Evolutionary conservation across 1,140 invertebrate species (phyloP), one percentile per base, ranked within the genome.

Genomic region (Drosophila triauraria): DNA sequence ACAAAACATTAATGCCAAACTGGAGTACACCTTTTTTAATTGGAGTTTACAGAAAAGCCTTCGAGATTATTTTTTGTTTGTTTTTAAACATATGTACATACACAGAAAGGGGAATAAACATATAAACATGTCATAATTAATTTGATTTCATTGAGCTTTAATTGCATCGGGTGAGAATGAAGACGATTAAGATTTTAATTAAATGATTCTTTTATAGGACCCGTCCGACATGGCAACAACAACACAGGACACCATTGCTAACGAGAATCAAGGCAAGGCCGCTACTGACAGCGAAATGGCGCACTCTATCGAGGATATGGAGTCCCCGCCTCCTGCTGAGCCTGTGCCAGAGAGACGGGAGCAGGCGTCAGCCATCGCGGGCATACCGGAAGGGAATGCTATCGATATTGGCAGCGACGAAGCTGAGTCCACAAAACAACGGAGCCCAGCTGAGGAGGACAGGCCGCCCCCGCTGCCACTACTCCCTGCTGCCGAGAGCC

Each of bases 171-270:
- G 30, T 17, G 7, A 20, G 62, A 68, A 53, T 43, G 13, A 62
- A 59, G 54, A 69, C 67, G 57, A 64, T 56, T 40, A 53, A 50
- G 65, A 81, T 76, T 77, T 81, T 71, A 81, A 81, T 75, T 69
- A 79, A 61, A 64, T 69, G 43, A 75, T 85, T 62, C 64, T 77
- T 64, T 78, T 71, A 38, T 70, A 85, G 82, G 75, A 63, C 53
- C 51, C 65, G 15, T 56, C 61, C 20, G 35, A 54, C 44, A 68
- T 35, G 62, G 25, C 32, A 25, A 46, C 35, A 59, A 12, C 25
- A 27, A n/a, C 38, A 51, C 61, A 59, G 57, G 27, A 48, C 27
- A 48, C 46, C 4, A 35, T 13, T 23, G 44, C 43, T 42, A 57
- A 43, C 23, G 72, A 38, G 38, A 44, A 43, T 23, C 38, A n/a